Evolutionary conservation across 2,113 vertebrate species (phyloP).

Genomic region (Sander lucioperca): DNA sequence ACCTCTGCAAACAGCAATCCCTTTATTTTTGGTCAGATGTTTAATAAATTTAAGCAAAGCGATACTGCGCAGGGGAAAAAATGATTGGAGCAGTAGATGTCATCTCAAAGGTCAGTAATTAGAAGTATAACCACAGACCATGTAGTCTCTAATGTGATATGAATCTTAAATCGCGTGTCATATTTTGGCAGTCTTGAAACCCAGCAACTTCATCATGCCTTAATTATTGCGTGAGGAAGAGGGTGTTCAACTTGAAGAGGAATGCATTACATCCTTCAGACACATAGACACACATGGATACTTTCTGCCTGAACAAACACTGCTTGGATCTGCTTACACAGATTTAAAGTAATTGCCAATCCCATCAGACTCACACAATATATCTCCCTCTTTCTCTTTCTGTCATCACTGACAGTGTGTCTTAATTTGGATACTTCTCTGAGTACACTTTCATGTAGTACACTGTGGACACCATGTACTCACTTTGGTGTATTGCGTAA

Average conservation of each 20-base stretch:
- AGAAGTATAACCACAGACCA: constrained; percentile 20
- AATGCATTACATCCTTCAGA: constrained; percentile 50
- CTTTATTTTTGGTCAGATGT: background rate
- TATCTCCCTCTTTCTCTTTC: constrained; percentile 23
- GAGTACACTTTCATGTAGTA: no score
- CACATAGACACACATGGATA: constrained; percentile 27
- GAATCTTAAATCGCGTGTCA: constrained; percentile 9
- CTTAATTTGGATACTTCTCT: no score
- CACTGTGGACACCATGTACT: no score
- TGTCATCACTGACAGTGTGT: constrained; percentile 14
- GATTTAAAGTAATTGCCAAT: constrained; percentile 40
- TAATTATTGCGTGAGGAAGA: constrained; percentile 41
- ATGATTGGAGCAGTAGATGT: background rate
- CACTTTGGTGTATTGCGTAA: no score
- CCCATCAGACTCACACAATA: constrained; percentile 42
- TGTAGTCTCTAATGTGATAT: constrained; percentile 17
- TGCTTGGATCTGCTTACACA: constrained; percentile 38
- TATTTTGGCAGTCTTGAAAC: constrained; percentile 19
- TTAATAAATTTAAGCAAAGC: background rate
- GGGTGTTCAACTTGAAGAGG: constrained; percentile 35
- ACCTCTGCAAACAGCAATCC: background rate
- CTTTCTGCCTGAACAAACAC: constrained; percentile 58
- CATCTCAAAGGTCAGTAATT: background rate
- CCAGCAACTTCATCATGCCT: constrained; percentile 22
- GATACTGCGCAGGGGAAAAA: background rate